These are phyloP conservation scores for Equus przewalskii DNA, from an alignment of 2,113 vertebrate genomes.

Conservation along the genomic window DNA sequence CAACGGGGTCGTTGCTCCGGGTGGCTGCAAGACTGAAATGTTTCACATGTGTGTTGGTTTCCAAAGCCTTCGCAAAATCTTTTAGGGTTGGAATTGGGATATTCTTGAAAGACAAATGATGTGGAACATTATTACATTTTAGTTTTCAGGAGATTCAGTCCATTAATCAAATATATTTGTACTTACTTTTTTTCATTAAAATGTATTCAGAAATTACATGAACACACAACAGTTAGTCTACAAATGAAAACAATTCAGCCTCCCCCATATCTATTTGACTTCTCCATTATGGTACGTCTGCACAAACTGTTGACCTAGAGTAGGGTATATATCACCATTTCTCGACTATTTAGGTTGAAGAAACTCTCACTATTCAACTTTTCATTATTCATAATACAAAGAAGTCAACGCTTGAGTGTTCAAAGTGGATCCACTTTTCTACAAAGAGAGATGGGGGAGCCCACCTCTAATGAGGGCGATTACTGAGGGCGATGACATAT, in stretches of 20 bases:
- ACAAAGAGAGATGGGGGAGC: neutral
- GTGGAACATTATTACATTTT: slow-evolving; percentile 41
- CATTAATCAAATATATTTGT: neutral
- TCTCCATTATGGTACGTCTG: neutral
- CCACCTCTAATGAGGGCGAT: neutral
- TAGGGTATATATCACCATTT: neutral
- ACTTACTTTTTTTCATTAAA: neutral
- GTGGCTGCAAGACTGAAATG: slow-evolving; percentile 97
- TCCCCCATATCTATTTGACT: neutral
- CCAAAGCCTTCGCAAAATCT: slow-evolving; percentile 97
- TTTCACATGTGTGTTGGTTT: slow-evolving; percentile 94
- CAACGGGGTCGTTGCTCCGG: slow-evolving; percentile 97
- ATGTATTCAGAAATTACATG: neutral
- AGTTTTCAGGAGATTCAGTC: neutral
- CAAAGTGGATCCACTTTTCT: neutral
- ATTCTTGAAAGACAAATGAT: slow-evolving; percentile 91
- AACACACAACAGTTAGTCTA: neutral
- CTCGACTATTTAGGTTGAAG: neutral
- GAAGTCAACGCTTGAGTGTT: neutral
- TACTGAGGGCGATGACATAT: neutral
- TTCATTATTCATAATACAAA: neutral
- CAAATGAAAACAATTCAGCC: neutral
- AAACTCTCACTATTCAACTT: neutral
- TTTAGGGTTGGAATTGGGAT: slow-evolving; percentile 98
- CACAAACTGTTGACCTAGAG: neutral